Percentiles rank a stretch among this genome's conserved stretches.
Evolutionary conservation across 2,113 vertebrate species (phyloP).

Genomic region (Diadophis punctatus): DNA sequence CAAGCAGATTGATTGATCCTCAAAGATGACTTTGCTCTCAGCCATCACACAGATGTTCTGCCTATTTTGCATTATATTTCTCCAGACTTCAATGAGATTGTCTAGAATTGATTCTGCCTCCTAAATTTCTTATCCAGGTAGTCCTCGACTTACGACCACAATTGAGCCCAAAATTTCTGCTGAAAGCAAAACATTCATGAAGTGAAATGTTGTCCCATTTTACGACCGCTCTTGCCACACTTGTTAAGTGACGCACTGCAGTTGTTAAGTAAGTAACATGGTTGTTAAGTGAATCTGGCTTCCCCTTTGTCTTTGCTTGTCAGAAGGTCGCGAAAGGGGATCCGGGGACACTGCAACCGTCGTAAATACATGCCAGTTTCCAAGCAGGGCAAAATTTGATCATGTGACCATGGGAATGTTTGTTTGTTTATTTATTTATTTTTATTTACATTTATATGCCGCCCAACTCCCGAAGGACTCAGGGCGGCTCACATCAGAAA

Average conservation of each 20-base stretch:
- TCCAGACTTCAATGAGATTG: background rate
- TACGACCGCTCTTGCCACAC: background rate
- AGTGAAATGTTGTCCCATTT: background rate
- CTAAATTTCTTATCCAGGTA: background rate
- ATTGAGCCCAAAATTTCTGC: background rate
- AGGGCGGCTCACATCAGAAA: too few species aligned
- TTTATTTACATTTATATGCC: too few species aligned
- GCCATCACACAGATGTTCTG: background rate
- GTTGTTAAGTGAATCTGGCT: too few species aligned
- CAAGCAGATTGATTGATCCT: background rate
- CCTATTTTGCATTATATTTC: background rate
- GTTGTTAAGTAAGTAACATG: too few species aligned
- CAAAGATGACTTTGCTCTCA: background rate
- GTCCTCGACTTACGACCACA: background rate
- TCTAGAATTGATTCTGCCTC: background rate
- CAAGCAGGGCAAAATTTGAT: too few species aligned
- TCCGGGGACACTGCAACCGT: too few species aligned
- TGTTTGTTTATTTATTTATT: too few species aligned
- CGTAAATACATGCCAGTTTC: too few species aligned
- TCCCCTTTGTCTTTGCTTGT: too few species aligned
- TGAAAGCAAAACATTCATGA: background rate
- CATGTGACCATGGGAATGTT: too few species aligned
- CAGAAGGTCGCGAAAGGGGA: too few species aligned
- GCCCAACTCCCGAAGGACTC: too few species aligned
- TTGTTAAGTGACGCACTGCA: background rate